Evolutionary conservation across 2,113 vertebrate species (phyloP).

Genomic region (Zapus hudsonius): DNA sequence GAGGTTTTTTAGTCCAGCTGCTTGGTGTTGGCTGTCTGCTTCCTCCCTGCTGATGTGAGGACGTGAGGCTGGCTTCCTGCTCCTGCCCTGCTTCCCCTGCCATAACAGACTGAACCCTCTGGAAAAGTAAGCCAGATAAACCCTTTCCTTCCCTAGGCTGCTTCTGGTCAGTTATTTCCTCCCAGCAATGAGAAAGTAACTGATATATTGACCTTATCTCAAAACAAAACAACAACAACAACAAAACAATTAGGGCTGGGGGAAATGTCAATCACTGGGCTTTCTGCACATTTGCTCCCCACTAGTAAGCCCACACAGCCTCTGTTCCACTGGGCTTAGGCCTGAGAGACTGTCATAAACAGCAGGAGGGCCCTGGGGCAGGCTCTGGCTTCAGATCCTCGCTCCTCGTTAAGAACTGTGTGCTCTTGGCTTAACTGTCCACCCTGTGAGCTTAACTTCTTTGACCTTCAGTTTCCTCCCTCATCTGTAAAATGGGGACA

Average conservation of each 20-base stretch:
- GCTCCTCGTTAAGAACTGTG: not conserved
- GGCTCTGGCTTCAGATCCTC: not conserved
- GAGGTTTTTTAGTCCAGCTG: too few species aligned
- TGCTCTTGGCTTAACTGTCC: not conserved
- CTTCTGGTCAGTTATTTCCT: too few species aligned
- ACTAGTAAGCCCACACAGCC: too few species aligned
- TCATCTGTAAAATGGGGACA: not conserved
- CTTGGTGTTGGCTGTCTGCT: too few species aligned
- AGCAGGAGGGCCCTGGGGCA: not conserved
- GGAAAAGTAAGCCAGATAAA: too few species aligned
- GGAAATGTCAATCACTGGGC: not conserved
- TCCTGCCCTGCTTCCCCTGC: too few species aligned
- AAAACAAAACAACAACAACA: not conserved
- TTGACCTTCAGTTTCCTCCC: not conserved
- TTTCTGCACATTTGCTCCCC: not conserved
- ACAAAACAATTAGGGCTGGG: not conserved
- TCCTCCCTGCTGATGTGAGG: too few species aligned
- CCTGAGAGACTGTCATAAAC: fast-evolving
- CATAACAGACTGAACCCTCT: too few species aligned
- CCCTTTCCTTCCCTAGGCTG: too few species aligned
- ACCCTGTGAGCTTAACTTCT: not conserved
- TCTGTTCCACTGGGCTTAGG: not conserved
- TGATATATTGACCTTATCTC: too few species aligned
- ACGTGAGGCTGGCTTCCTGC: too few species aligned
- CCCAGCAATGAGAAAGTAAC: too few species aligned